phyloP scores from a whole-genome alignment of 2,797 vertebrate species.

The Poeciliopsis presidionis region DNA sequence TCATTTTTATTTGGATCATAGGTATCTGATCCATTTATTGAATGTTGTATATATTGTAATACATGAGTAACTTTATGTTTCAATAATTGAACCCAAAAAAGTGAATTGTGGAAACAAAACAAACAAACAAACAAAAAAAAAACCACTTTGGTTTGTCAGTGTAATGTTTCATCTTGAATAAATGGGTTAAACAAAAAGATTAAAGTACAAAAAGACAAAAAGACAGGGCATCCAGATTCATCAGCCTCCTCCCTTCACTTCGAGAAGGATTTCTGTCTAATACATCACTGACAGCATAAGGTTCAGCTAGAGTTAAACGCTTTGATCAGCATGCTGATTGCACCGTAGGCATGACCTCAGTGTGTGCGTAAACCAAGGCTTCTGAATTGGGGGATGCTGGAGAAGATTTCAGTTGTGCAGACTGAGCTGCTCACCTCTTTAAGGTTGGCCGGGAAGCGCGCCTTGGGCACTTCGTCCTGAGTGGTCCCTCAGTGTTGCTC shows the following conservation, averaged over 20 bases:
- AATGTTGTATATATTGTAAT: not conserved
- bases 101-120: not conserved
- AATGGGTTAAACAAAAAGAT: conserved; percentile 12
- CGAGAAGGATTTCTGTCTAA: conserved; percentile 58
- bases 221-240: conserved; percentile 2
- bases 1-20: not conserved
- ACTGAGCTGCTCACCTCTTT: conserved; percentile 27
- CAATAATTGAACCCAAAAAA: not conserved
- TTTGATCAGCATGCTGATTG: conserved; percentile 65
- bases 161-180: not conserved
- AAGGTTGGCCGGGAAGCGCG: conserved; percentile 20
- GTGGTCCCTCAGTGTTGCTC: conserved; percentile 64
- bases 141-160: not conserved
- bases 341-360: conserved; percentile 32
- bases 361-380: conserved; percentile 33
- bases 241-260: conserved; percentile 25
- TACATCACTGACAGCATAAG: conserved; percentile 51
- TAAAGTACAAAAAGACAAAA: conserved; percentile 28
- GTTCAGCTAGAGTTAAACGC: conserved; percentile 67
- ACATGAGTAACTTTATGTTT: not conserved
- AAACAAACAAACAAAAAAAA: not conserved
- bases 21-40: not conserved
- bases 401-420: conserved; percentile 24
- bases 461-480: conserved; percentile 63
- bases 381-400: conserved; percentile 39